phyloP scores from a whole-genome alignment of 2,888 invertebrate species.

The Melanophora roralis region DNA sequence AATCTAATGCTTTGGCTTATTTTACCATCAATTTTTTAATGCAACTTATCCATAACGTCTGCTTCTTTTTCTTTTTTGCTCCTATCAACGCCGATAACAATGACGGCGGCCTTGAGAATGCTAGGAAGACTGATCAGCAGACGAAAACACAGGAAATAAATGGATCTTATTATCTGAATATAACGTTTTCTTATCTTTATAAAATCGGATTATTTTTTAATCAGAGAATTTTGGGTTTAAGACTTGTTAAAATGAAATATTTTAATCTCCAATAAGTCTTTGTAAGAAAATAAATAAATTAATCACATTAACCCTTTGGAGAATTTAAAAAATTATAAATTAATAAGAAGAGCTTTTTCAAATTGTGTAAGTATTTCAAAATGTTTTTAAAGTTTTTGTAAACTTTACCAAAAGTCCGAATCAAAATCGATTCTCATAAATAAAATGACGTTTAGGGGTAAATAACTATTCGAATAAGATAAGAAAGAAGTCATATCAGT shows the following conservation, averaged over 20 bases:
- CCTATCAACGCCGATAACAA: too few species aligned
- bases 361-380: too few species aligned
- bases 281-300: background rate
- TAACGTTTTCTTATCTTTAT: background rate
- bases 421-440: background rate
- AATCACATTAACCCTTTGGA: background rate
- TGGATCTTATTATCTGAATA: background rate
- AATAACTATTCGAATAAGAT: background rate
- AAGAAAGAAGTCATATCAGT: slow-evolving; percentile 1
- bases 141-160: background rate
- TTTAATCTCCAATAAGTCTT: background rate
- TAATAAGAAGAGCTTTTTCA: too few species aligned
- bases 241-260: slow-evolving; percentile 3
- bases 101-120: background rate
- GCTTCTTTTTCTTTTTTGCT: too few species aligned
- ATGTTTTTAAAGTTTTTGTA: too few species aligned
- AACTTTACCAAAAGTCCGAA: too few species aligned
- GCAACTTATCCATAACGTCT: too few species aligned
- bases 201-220: background rate
- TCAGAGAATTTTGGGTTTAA: background rate
- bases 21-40: too few species aligned
- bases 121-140: background rate
- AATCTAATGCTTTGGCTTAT: too few species aligned
- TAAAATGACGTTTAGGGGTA: background rate
- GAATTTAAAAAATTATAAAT: too few species aligned